Evolutionary conservation across 2,113 vertebrate genomes (phyloP).

Genomic region (Toxotes jaculatrix): DNA sequence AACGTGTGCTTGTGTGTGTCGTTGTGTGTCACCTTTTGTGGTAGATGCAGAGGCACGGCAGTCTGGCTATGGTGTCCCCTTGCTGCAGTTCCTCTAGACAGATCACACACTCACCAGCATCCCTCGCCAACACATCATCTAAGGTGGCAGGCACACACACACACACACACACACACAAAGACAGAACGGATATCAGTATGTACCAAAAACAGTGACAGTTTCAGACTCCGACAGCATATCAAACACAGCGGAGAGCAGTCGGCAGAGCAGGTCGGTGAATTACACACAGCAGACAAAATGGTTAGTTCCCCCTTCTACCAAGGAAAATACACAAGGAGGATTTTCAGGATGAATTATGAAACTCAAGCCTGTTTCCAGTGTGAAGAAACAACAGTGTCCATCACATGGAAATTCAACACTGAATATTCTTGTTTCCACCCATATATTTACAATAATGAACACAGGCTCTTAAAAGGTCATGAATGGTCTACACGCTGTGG

Average conservation of each 20-base stretch:
- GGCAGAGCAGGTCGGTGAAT: constrained; percentile 31
- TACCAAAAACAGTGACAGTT: constrained; percentile 39
- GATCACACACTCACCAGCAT: constrained; percentile 98
- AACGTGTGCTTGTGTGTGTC: constrained; percentile 33
- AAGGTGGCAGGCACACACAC: constrained; percentile 54
- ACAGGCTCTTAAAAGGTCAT: background rate
- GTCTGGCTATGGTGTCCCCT: constrained; percentile 98
- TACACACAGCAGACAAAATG: constrained; percentile 13
- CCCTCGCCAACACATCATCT: constrained; percentile 98
- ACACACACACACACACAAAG: constrained; percentile 8
- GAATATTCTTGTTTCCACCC: background rate
- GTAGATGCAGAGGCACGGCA: constrained; percentile 99
- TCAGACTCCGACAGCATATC: constrained; percentile 33
- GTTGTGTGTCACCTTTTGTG: constrained; percentile 92
- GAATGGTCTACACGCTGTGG: background rate
- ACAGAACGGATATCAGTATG: constrained; percentile 56
- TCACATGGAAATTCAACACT: background rate
- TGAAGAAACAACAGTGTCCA: background rate
- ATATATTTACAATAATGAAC: background rate
- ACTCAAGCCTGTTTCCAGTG: background rate
- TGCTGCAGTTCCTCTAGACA: constrained; percentile 99
- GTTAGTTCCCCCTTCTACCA: background rate
- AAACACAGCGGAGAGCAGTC: constrained; percentile 40
- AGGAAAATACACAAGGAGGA: background rate
- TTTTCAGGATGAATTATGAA: background rate